These are phyloP conservation scores for Poeciliopsis infans DNA, from an alignment of 2,797 vertebrate species.

Conservation along the genomic window DNA sequence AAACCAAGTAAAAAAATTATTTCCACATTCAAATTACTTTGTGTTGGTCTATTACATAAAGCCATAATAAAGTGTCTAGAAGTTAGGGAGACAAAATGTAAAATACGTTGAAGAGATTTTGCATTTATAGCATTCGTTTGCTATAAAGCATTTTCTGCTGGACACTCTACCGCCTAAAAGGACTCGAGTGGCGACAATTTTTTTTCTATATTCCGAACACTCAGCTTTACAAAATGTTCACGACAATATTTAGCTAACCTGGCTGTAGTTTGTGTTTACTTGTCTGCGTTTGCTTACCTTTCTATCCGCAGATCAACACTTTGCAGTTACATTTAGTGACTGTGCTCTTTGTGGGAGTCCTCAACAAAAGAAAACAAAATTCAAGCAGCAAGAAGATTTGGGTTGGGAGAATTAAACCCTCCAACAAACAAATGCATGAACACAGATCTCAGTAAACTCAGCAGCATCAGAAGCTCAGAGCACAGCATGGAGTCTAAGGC, in stretches of 20 bases:
- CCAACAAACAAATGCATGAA: conserved; percentile 28
- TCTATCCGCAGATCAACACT: conserved; percentile 13
- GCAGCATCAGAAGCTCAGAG: conserved; percentile 11
- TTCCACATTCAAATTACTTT: not conserved
- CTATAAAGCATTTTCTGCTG: not conserved
- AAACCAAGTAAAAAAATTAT: not conserved
- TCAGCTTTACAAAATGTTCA: not conserved
- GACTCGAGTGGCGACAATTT: not conserved
- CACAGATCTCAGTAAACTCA: conserved; percentile 18
- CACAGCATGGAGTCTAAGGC: conserved; percentile 9
- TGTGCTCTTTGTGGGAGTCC: conserved; percentile 23
- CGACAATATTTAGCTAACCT: conserved; percentile 12
- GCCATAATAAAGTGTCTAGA: not conserved
- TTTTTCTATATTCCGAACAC: conserved; percentile 2
- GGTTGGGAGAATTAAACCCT: conserved; percentile 15
- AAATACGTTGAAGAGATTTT: not conserved
- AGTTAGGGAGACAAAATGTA: not conserved
- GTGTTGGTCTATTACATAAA: not conserved
- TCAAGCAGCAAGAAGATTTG: conserved; percentile 8
- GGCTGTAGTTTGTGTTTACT: conserved; percentile 22
- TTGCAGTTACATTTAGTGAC: conserved; percentile 7
- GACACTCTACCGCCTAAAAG: not conserved
- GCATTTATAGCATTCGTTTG: no score
- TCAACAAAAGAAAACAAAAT: conserved; percentile 16
- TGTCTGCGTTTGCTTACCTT: not conserved